Base-by-base conservation (phyloP, 1,140 invertebrate genomes). In the Trichonephila clavipes region DNA sequence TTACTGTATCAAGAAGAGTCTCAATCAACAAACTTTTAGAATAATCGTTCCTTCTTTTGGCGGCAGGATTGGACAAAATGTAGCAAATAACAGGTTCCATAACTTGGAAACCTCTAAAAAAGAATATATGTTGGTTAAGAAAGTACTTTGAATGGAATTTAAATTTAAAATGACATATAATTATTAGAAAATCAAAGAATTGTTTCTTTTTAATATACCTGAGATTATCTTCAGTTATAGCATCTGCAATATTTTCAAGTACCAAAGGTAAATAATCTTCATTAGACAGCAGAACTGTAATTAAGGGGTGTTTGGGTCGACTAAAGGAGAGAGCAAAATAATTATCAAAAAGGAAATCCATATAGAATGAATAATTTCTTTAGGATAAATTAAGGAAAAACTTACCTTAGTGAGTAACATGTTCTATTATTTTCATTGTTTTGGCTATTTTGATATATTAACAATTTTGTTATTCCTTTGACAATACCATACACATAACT, bases 41-140 rank as follows among this genome's bases (percentile, higher is more conserved):
- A 24, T 82, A 93, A 64, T 82, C 64, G 51, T 16, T 69, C 19
- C 19, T 86, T 64, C 28, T 62, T 59, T 82, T 62, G 7, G 28
- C 16, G 40, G 6, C 16, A 61, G 92, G 92, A 58, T 93, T 88
- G 28, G 21, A 93, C 62, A 93, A 93, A 51, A 93, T 87, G 34
- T 93, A 93, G 21, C 69, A 81, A 62, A 93, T 93, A 8, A 93
- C 92, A 34, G 92, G 92, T 88, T 93, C 86, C 92, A 93, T 93
- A 16, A 59, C 69, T 88, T 88, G 64, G 61, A 93, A 88, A 16
- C 85, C 86, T 19, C 92, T 93, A 21, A 64, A 86, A 59, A 34
- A 51, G 51, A 81, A 28, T 12, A 51, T 7, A 51, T 51, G 6
- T 7, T 51, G 51, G 7, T 51, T 7, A 51, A 21, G 61, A 62